Conservation (phyloP, 2,888 invertebrate species). For the Ditylenchus weischeri region DNA sequence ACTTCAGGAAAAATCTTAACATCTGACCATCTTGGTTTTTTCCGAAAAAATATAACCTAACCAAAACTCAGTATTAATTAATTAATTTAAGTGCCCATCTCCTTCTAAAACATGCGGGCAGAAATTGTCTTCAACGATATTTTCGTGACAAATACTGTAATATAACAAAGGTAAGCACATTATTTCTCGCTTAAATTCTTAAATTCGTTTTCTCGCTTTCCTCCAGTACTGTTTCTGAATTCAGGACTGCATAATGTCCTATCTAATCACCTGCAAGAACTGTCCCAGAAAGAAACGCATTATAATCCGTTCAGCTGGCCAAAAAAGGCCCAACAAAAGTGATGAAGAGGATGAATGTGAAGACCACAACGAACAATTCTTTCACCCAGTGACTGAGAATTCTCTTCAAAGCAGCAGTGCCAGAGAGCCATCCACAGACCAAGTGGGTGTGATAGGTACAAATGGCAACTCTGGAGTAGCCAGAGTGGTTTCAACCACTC, state of each 20-base stretch:
- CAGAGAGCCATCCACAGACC: too few relatives aligned
- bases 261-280: constrained; percentile 23
- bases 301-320: constrained; percentile 13
- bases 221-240: not conserved
- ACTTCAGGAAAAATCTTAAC: too few relatives aligned
- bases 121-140: constrained; percentile 28
- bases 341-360: constrained; percentile 23
- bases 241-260: constrained; percentile 25
- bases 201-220: too few relatives aligned
- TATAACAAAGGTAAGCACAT: constrained; percentile 29
- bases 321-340: not conserved
- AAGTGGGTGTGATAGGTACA: too few relatives aligned
- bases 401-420: too few relatives aligned
- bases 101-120: constrained; percentile 33
- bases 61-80: constrained; percentile 15
- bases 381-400: too few relatives aligned
- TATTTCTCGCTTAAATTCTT: not conserved
- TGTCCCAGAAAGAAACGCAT: constrained; percentile 31
- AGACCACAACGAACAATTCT: constrained; percentile 11
- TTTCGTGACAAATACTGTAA: constrained; percentile 34
- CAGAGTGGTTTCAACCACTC: constrained; percentile 4
- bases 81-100: constrained; percentile 25
- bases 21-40: not conserved
- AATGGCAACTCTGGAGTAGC: constrained; percentile 1
- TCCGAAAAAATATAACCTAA: too few relatives aligned